Conservation (phyloP, 2,797 vertebrate species). For the Agapornis canus region DNA sequence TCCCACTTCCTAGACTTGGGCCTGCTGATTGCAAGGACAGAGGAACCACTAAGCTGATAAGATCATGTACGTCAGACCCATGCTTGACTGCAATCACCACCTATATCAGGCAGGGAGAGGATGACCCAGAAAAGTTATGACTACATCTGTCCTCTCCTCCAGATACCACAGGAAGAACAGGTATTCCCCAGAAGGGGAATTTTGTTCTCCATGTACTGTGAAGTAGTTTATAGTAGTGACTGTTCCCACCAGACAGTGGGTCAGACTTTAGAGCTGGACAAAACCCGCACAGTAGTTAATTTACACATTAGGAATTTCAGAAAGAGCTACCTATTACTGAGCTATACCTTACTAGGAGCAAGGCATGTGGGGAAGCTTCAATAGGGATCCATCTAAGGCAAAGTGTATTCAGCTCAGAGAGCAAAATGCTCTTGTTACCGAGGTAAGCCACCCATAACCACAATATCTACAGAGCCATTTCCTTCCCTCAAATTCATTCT, state of each 20-base stretch:
- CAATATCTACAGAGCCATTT: neutral
- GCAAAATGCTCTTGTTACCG: neutral
- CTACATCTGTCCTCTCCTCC: neutral
- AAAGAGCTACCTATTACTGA: neutral
- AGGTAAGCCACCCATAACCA: neutral
- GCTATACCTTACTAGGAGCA: neutral
- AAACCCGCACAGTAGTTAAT: neutral
- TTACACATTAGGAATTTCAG: neutral
- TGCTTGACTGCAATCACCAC: neutral
- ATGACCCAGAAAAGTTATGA: neutral
- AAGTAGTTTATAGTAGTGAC: neutral
- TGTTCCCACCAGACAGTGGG: neutral
- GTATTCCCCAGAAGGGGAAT: neutral
- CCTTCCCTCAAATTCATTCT: neutral
- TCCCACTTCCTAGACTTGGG: neutral
- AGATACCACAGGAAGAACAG: neutral
- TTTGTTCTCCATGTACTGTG: neutral
- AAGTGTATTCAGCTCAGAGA: neutral
- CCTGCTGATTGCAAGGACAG: neutral
- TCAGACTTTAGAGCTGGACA: neutral
- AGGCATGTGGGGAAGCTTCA: neutral
- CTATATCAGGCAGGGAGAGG: neutral
- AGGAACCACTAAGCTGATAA: neutral
- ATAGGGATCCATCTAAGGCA: neutral
- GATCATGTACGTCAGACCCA: fast-evolving